A percentile compares a stretch with the other conserved stretches of the same genome.
Evolutionary conservation across 2,888 invertebrate genomes (phyloP).

Genomic region (Dione juno): DNA sequence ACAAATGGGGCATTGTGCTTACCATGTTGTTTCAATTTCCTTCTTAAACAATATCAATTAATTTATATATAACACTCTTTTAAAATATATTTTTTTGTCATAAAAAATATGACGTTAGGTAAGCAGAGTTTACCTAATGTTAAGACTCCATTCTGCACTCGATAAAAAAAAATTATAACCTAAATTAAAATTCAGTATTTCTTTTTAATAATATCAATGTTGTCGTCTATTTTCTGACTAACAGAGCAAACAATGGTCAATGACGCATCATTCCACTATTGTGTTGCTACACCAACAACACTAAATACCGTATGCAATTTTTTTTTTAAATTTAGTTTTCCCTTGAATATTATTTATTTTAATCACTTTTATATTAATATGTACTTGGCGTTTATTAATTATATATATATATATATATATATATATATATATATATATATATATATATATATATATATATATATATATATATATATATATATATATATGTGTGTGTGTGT

Average conservation of each 20-base stretch:
- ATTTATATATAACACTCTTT: too few species aligned
- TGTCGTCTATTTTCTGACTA: not conserved
- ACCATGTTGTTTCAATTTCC: constrained; percentile 25
- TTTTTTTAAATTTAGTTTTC: constrained; percentile 6
- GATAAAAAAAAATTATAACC: too few species aligned
- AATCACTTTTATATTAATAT: constrained; percentile 11
- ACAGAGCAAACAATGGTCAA: not conserved
- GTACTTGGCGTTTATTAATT: not conserved
- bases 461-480: too few species aligned
- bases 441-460: too few species aligned
- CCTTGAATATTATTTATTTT: constrained; percentile 9
- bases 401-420: too few species aligned
- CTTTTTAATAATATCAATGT: not conserved
- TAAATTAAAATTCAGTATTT: too few species aligned
- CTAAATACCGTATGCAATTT: not conserved
- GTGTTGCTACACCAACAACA: not conserved
- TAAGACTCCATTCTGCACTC: too few species aligned
- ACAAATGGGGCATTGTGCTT: constrained; percentile 37
- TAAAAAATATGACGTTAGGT: too few species aligned
- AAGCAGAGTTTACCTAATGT: too few species aligned
- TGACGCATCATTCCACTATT: not conserved
- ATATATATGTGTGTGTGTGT: too few species aligned
- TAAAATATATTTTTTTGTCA: too few species aligned
- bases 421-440: too few species aligned
- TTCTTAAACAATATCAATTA: constrained; percentile 13